Base-by-base conservation (phyloP, 23 tunicate species). In the Oikopleura dioica region DNA sequence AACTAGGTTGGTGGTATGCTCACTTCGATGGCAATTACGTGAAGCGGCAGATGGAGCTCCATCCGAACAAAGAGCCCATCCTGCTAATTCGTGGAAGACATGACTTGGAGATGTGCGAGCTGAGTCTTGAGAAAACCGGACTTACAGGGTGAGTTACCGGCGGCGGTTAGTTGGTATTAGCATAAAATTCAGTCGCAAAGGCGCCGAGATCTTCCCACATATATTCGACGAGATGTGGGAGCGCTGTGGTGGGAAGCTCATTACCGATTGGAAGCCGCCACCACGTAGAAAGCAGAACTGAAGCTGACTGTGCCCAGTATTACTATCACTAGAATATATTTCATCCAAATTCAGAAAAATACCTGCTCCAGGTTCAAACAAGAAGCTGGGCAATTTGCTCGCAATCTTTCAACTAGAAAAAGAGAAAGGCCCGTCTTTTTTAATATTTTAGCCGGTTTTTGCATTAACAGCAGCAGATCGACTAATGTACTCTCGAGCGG, bases 1-100 rank as follows among this genome's bases (percentile, higher is more conserved):
- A 82, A 80, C 81, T 79, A 38, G 98, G 98, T 1, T 92, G 98
- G 98, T 92, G 98, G 98, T 92, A 78, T 69, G 98, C 98, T 12
- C 98, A 92, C 38, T 92, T 92, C 38, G 98, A 92, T 78, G 98
- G 98, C 26, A 80, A 82, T 50, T 92, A 80, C 69, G 83, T 92
- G 37, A 92, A 83, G 1, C 78, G 98, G 38, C 98, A 92, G 44
- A 92, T 92, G 95, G 98, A 92, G 77, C 83, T 92, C 0, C 98
- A 92, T 75, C 98, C 98, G 16, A 92, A 84, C 44, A 92, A 85
- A 68, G 55, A 50, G 2, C 87, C 98, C 23, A 78, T 92, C 26
- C 75, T 92, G 37, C 59, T 92, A 29, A 87, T 92, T 37, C 1
- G 38, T 81, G 96, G 96, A 26, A 85, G 87, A 59, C 86, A 89